Conservation (phyloP, 2,113 vertebrate species). For the Erythrolamprus reginae region DNA sequence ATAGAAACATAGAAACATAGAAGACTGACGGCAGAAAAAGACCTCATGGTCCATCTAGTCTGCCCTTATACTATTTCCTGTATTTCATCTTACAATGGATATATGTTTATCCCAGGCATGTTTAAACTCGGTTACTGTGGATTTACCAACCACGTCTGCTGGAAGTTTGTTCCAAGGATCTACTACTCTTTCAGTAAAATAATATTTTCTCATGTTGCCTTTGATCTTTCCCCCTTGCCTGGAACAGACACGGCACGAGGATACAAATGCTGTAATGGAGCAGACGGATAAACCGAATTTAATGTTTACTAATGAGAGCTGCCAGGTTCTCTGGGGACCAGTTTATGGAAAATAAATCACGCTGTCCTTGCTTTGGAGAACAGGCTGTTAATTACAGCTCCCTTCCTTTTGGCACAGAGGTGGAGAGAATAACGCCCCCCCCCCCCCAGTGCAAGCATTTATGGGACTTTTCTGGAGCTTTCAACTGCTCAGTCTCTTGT, state of each 20-base stretch:
- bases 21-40: too few species aligned
- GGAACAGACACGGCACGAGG: background rate
- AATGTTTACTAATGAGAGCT: constrained; percentile 33
- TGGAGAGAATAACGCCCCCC: constrained; percentile 1
- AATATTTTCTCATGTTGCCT: too few species aligned
- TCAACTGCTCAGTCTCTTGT: constrained; percentile 13
- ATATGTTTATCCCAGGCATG: too few species aligned
- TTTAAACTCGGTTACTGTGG: too few species aligned
- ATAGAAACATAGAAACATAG: too few species aligned
- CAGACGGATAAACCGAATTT: constrained; percentile 24
- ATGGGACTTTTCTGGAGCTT: background rate
- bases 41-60: too few species aligned
- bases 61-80: too few species aligned
- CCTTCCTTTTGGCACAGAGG: constrained; percentile 9
- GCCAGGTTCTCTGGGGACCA: constrained; percentile 27
- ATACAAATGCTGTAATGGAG: background rate
- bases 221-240: too few species aligned
- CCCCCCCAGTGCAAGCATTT: constrained; percentile 11
- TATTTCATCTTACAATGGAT: too few species aligned
- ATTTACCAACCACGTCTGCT: too few species aligned
- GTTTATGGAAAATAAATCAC: constrained; percentile 33
- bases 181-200: too few species aligned
- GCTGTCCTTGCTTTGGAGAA: constrained; percentile 39
- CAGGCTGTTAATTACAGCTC: constrained; percentile 36
- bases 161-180: too few species aligned